Conservation (phyloP, 2,113 vertebrate genomes). For the Ictidomys tridecemlineatus region DNA sequence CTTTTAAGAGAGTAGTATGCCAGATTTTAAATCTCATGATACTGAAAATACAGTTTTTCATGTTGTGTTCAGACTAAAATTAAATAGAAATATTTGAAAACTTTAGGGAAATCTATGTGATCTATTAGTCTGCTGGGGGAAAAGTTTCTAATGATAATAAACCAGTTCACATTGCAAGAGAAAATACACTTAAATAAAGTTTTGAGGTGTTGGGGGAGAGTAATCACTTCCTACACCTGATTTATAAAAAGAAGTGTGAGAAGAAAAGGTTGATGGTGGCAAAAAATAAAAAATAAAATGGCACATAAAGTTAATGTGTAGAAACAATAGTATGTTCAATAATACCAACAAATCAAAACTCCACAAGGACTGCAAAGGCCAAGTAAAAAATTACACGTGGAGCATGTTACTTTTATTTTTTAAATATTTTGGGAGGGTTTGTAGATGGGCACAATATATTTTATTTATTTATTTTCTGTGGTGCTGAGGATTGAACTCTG, state of each 20-base stretch:
- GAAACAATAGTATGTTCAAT: not conserved
- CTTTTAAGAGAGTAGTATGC: not conserved
- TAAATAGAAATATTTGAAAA: slow-evolving; percentile 31
- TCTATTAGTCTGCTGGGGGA: not conserved
- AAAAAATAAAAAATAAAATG: slow-evolving; percentile 1
- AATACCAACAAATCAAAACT: not conserved
- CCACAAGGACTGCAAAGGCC: not conserved
- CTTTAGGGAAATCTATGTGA: not conserved
- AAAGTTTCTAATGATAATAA: slow-evolving; percentile 34
- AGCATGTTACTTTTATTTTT: not conserved
- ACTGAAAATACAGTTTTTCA: not conserved
- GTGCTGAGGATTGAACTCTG: too few species aligned
- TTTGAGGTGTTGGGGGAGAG: not conserved
- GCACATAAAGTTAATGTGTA: not conserved
- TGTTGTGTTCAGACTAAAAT: not conserved
- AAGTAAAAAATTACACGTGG: not conserved
- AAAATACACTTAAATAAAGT: slow-evolving; percentile 5
- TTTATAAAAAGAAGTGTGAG: not conserved
- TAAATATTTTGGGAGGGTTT: too few species aligned
- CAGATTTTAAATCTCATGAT: not conserved
- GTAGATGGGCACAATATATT: too few species aligned
- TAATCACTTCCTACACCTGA: not conserved
- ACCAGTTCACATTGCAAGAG: not conserved
- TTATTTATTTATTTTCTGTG: too few species aligned
- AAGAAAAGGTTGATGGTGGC: slow-evolving; percentile 1